A percentile compares a stretch with the other conserved stretches of the same genome.
These are phyloP conservation scores for Lymantria monacha DNA, from an alignment of 2,888 invertebrate genomes.

Conservation along the genomic window DNA sequence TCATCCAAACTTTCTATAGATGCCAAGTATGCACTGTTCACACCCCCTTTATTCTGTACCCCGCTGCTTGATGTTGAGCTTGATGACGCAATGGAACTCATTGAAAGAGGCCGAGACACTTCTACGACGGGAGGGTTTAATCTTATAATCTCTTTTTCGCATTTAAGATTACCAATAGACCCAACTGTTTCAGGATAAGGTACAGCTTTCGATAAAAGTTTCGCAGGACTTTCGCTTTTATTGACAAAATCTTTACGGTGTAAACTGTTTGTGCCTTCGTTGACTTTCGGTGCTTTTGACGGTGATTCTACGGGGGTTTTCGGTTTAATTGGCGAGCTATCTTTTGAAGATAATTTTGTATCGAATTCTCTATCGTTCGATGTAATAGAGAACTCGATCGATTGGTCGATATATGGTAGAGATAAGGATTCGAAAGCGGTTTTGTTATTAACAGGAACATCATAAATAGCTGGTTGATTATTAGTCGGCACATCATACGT, in stretches of 20 bases:
- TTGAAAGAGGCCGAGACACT: constrained; percentile 86
- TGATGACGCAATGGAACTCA: constrained; percentile 90
- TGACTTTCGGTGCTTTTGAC: constrained; percentile 52
- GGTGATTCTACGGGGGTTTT: constrained; percentile 55
- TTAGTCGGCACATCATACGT: constrained; percentile 76
- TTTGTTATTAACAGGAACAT: constrained; percentile 68
- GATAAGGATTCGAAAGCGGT: constrained; percentile 73
- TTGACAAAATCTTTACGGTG: constrained; percentile 62
- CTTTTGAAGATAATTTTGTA: constrained; percentile 70
- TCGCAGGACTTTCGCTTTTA: constrained; percentile 51
- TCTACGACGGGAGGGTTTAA: constrained; percentile 79
- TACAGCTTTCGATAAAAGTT: constrained; percentile 57
- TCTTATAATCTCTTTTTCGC: constrained; percentile 71
- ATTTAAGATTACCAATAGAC: constrained; percentile 73
- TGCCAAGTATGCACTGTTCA: constrained; percentile 90
- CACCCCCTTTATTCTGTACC: constrained; percentile 83
- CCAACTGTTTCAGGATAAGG: constrained; percentile 67
- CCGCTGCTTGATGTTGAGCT: constrained; percentile 85
- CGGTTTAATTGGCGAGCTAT: constrained; percentile 58
- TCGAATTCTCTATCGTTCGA: constrained; percentile 79
- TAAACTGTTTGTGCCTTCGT: constrained; percentile 63
- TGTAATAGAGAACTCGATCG: constrained; percentile 73
- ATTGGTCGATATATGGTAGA: constrained; percentile 74
- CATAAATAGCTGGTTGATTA: constrained; percentile 72
- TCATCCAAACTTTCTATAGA: constrained; percentile 94